phyloP scores from a whole-genome alignment of 1,140 invertebrate species.

The Armadillidium nasatum region DNA sequence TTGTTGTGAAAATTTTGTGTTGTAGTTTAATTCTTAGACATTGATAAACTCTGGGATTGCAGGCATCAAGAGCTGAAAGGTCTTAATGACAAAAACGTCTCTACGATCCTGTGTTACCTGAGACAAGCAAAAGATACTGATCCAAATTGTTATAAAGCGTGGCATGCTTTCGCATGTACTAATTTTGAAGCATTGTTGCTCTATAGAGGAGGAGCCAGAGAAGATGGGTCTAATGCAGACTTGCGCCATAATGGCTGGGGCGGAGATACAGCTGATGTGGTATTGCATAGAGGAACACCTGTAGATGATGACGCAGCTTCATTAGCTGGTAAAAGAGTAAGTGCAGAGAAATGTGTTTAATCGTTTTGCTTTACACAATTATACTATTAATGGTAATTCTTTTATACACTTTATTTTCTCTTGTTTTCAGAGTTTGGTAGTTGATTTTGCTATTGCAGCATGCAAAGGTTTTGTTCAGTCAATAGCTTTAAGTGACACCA shows the following conservation, averaged over 20 bases:
- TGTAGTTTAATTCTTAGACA: background rate
- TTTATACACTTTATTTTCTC: background rate
- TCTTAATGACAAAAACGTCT: conserved; percentile 71
- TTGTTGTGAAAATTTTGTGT: background rate
- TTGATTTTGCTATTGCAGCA: conserved; percentile 70
- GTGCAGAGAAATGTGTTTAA: too few species aligned
- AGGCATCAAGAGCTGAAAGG: conserved; percentile 59
- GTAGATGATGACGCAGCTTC: background rate
- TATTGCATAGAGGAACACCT: background rate
- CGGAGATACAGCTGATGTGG: conserved; percentile 14
- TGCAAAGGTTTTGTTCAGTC: conserved; percentile 94
- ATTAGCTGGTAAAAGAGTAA: conserved; percentile 58
- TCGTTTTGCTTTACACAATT: too few species aligned
- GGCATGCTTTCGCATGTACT: conserved; percentile 96
- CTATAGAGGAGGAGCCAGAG: conserved; percentile 27
- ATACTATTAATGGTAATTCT: too few species aligned
- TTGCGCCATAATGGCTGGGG: background rate
- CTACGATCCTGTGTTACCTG: conserved; percentile 78
- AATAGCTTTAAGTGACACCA: conserved; percentile 78
- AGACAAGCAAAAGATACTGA: conserved; percentile 82
- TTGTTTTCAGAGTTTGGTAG: conserved; percentile 23
- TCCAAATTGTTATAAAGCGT: conserved; percentile 86
- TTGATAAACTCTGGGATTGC: background rate
- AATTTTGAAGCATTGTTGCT: conserved; percentile 80
- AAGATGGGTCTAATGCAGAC: too few species aligned